Base-by-base conservation (phyloP, 2,888 invertebrate genomes). In the Andricus curvator region DNA sequence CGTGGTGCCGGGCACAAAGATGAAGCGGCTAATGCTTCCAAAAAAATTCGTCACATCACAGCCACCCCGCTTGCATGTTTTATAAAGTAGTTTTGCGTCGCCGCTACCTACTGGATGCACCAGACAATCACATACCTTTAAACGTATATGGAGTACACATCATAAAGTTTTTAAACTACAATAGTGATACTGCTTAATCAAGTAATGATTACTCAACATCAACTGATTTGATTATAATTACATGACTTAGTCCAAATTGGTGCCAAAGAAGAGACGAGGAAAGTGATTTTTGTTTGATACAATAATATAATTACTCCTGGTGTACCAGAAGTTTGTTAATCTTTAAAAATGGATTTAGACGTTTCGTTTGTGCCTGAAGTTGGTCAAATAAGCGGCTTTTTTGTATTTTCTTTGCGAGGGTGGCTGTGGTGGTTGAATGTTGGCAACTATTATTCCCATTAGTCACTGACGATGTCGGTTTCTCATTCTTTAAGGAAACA, bases 1-100 rank as follows among this genome's bases (percentile, higher is more conserved):
- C 51, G 88, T 76, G 15, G 84, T 87, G 62, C 86, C 84, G 33
- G 89, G 88, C 29, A 87, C 85, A 67, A 90, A 86, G 83, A 85
- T 85, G 25, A 84, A 86, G 78, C 85, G 87, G 78, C 87, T 84
- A 44, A 88, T 80, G 78, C 80, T 80, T 37, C 84, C 78, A 33
- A 85, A 67, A 78, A 77, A 84, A 74, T 68, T 77, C 65, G 68
- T 77, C 1, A 81, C 74, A 74, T 67, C 68, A 79, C 67, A 62
- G 64, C 37, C 67, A 77, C 37, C 64, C 22, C 15, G 37, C 20
- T 60, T 74, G 5, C 13, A 20, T 74, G 33, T 60, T 60, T 74
- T 11, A 11, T 11, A 56, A 51, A 74, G 17, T 17, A 6, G 68
- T 25, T 22, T 25, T n/a, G 22, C 56, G 33, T 74, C 37, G 20